Evolutionary conservation across 37 sponge, comb jelly and placozoan genomes (phyloP), one percentile per base, ranked within the genome.

Genomic region (Mnemiopsis leidyi): DNA sequence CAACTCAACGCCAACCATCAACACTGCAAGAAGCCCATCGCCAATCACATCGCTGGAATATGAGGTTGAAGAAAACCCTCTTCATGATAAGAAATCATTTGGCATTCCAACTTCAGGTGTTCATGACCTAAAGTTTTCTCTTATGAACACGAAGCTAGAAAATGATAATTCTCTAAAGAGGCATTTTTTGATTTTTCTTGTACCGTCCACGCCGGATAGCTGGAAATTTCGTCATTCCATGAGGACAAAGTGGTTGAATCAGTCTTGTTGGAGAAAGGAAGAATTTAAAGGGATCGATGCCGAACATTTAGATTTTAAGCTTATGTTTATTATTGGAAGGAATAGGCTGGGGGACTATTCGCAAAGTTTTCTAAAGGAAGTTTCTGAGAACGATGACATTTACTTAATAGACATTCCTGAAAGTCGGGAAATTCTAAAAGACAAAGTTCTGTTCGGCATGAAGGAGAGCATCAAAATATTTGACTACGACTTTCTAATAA

Each of bases 301-400:
- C 3, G 73, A 71, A 3, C 26, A 5, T 30, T 29, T 71, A 3
- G 26, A 25, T 71, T 71, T 71, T 30, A 71, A 71, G 26, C 21
- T 71, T 3, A 71, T 71, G 73, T 71, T 71, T 30, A 71, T 71
- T n/a, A 30, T 71, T 71, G 73, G 73, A 3, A 71, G 23, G 73
- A 18, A 71, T 5, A 71, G 26, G 3, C 21, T 29, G 23, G 2
- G 3, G 2, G 73, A 71, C 23, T 5, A 29, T 23, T 23, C 16
- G 26, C 23, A 7, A 71, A 23, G 26, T 71, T 30, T 71, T n/a
- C 5, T 71, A 18, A 30, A 71, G 25, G 73, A 71, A 23, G 26
- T 71, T 71, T 71, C 73, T 3, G 21, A 71, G 5, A 29, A 71
- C 23, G 25, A 18, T 23, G 73, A 71, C 26, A 18, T 71, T 29